A percentile compares a stretch with the other conserved stretches of the same genome.
These are phyloP conservation scores for Triops longicaudatus DNA, from an alignment of 1,140 invertebrate species.

Conservation along the genomic window DNA sequence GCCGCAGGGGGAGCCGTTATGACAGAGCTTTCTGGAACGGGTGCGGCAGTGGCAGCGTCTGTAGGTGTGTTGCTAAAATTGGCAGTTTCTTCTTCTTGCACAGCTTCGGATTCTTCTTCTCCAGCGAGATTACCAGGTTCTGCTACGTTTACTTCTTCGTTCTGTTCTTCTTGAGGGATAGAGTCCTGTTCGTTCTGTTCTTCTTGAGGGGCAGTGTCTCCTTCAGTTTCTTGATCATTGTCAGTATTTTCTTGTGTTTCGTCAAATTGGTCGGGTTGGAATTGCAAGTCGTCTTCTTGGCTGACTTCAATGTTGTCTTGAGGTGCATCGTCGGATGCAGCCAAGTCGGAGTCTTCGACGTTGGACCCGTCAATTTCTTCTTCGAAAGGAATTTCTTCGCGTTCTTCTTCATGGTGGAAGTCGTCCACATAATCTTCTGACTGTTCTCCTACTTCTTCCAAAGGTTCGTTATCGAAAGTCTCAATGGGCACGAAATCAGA, in stretches of 20 bases:
- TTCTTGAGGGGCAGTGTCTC: not conserved
- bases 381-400: not conserved
- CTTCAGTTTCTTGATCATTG: not conserved
- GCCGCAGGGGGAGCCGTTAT: not conserved
- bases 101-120: not conserved
- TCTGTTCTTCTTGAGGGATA: not conserved
- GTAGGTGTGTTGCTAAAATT: not conserved
- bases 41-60: not conserved
- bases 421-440: conserved; percentile 13
- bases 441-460: conserved; percentile 13
- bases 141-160: not conserved
- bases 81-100: conserved; percentile 17
- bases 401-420: not conserved
- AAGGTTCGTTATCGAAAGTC: not conserved
- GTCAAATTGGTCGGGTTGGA: not conserved
- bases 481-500: not conserved
- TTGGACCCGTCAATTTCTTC: not conserved
- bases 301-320: not conserved
- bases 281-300: not conserved
- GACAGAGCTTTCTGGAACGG: not conserved
- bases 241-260: conserved; percentile 16
- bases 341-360: not conserved
- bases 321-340: not conserved
- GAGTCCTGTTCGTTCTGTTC: conserved; percentile 13
- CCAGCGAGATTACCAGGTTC: not conserved